Base-by-base conservation (phyloP, 2,888 invertebrate species). In the Trachelus iudaicus region DNA sequence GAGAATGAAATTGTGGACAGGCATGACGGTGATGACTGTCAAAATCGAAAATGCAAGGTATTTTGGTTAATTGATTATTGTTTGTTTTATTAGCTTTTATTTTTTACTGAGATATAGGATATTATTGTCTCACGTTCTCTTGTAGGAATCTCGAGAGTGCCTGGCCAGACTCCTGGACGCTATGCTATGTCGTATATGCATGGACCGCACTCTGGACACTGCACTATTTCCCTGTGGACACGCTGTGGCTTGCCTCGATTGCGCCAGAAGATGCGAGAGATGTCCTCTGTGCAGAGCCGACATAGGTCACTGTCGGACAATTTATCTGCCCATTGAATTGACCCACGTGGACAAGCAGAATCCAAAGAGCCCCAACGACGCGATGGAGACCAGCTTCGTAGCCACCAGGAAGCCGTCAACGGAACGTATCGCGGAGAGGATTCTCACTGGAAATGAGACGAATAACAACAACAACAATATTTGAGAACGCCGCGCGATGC, bases 141-240 rank as follows among this genome's bases (percentile, higher is more conserved):
- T 90, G 12, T 88, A 94, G 93, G 93, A 93, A 89, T 93, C 93
- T 81, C 93, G 93, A 79, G 93, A 93, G 85, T 92, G 92, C 81
- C 88, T 94, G 76, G 92, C 93, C 40, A 92, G 93, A 79, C 89
- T 94, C 84, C 91, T 94, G 84, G 95, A 95, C 87, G 94, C 95
- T 76, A 94, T 96, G 92, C 95, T 96, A 74, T 98, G 97, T 90
- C 95, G 96, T 89, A 96, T 97, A 85, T 98, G 98, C 90, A 97
- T 97, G 96, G 97, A 97, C 92, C 93, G 93, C 76, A 94, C 95
- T 79, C 95, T 97, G 89, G 95, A 97, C 92, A 95, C 96, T 68
- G 95, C 96, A 85, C 95, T 98, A 92, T 95, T 96, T 92, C 97
- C 97, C 2, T 98, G 98, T 90, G 94, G 96, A n/a, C 98, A 98